Conservation (phyloP, 1,140 invertebrate genomes). For the Drosophila ohnishii region DNA sequence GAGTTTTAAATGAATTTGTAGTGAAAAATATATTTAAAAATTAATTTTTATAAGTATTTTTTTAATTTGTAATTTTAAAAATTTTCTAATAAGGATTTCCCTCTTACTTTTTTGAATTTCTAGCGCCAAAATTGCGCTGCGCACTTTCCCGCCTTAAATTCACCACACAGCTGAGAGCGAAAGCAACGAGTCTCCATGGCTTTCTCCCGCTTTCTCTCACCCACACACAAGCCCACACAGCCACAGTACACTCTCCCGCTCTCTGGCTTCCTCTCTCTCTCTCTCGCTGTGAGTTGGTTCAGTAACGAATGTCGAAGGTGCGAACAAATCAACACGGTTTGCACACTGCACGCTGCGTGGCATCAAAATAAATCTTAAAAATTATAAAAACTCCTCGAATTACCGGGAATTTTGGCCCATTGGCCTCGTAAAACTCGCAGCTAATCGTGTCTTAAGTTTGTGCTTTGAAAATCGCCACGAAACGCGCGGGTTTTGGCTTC, state of each 20-base stretch:
- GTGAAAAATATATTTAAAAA: not conserved
- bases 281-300: conserved; percentile 62
- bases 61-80: not conserved
- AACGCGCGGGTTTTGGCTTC: conserved; percentile 29
- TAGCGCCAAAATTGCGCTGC: conserved; percentile 40
- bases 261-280: conserved; percentile 13
- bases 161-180: conserved; percentile 54
- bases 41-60: not conserved
- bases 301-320: conserved; percentile 79
- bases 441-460: conserved; percentile 1
- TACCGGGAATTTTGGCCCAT: conserved; percentile 25
- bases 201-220: conserved; percentile 13
- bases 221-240: conserved; percentile 19
- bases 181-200: conserved; percentile 56
- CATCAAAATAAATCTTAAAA: conserved; percentile 72
- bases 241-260: not conserved
- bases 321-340: conserved; percentile 81
- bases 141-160: conserved; percentile 43
- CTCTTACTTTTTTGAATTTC: not conserved
- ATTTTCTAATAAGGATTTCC: not conserved
- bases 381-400: conserved; percentile 56
- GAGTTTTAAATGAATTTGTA: fast-evolving
- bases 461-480: not conserved
- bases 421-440: not conserved
- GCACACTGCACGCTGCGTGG: conserved; percentile 71